Evolutionary conservation across 2,113 vertebrate species (phyloP).

Genomic region (Etheostoma spectabile): DNA sequence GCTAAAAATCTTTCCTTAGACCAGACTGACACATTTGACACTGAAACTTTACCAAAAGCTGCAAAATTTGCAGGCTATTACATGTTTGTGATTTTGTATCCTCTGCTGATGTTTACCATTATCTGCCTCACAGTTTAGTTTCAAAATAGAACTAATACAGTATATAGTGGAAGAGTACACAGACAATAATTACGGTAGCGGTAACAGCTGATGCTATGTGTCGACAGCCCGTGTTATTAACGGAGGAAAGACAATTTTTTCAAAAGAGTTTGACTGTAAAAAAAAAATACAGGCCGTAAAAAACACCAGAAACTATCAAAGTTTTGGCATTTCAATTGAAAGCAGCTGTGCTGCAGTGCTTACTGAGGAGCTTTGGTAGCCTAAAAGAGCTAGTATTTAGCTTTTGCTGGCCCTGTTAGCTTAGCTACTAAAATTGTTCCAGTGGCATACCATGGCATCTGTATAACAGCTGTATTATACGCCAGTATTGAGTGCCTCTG

Average conservation of each 20-base stretch:
- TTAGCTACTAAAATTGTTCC: no score
- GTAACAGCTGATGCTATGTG: slow-evolving; percentile 4
- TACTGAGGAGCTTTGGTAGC: no score
- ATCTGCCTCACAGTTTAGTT: not conserved
- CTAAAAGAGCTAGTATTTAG: no score
- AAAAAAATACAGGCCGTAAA: slow-evolving; percentile 22
- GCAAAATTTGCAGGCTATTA: not conserved
- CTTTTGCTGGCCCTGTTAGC: no score
- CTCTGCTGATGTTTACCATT: not conserved
- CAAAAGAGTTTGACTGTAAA: slow-evolving; percentile 4
- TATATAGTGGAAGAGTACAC: not conserved
- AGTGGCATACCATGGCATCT: no score
- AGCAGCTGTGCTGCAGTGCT: no score
- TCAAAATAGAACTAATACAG: not conserved
- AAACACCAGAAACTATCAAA: slow-evolving; percentile 33
- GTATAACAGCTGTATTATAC: slow-evolving; percentile 7
- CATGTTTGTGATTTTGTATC: not conserved
- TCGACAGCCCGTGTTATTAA: slow-evolving; percentile 10
- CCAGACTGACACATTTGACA: not conserved
- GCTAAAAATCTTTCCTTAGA: not conserved
- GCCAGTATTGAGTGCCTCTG: not conserved
- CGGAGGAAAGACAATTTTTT: slow-evolving; percentile 22
- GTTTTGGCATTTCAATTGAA: slow-evolving; percentile 42
- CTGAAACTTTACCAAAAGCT: not conserved
- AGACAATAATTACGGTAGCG: not conserved